These are phyloP conservation scores for Lydus trimaculatus DNA, from an alignment of 2,888 invertebrate species.

Conservation along the genomic window DNA sequence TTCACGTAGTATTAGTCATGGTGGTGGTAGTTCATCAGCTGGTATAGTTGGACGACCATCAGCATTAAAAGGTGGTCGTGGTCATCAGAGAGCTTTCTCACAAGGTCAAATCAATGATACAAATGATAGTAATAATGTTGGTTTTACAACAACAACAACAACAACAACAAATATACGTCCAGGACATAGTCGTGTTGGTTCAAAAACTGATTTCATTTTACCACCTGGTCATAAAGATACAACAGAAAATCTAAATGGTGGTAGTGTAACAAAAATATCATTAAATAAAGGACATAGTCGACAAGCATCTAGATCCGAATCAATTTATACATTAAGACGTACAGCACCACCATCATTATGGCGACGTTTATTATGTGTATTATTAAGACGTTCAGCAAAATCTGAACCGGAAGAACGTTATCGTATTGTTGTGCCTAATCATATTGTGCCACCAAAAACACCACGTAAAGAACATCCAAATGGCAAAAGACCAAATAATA, in stretches of 20 bases:
- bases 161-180: slow-evolving; percentile 46
- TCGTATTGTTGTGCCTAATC: slow-evolving; percentile 83
- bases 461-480: slow-evolving; percentile 84
- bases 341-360: slow-evolving; percentile 76
- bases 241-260: slow-evolving; percentile 40
- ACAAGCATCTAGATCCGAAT: slow-evolving; percentile 89
- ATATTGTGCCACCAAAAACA: slow-evolving; percentile 81
- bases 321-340: slow-evolving; percentile 85
- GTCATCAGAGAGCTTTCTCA: slow-evolving; percentile 65
- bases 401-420: slow-evolving; percentile 64
- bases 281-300: slow-evolving; percentile 79
- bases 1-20: slow-evolving; percentile 78
- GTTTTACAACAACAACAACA: too few species aligned
- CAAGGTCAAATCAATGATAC: slow-evolving; percentile 70
- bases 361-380: slow-evolving; percentile 70
- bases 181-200: slow-evolving; percentile 82
- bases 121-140: slow-evolving; percentile 32
- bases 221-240: slow-evolving; percentile 85
- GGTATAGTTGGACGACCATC: slow-evolving; percentile 67
- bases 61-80: slow-evolving; percentile 73
- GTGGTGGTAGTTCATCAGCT: slow-evolving; percentile 66
- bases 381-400: slow-evolving; percentile 69
- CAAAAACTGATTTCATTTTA: slow-evolving; percentile 88
- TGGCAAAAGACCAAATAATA: slow-evolving; percentile 81
- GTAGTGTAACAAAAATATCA: slow-evolving; percentile 58